These are phyloP conservation scores for Passer montanus DNA, from an alignment of 2,113 vertebrate genomes.

Conservation along the genomic window DNA sequence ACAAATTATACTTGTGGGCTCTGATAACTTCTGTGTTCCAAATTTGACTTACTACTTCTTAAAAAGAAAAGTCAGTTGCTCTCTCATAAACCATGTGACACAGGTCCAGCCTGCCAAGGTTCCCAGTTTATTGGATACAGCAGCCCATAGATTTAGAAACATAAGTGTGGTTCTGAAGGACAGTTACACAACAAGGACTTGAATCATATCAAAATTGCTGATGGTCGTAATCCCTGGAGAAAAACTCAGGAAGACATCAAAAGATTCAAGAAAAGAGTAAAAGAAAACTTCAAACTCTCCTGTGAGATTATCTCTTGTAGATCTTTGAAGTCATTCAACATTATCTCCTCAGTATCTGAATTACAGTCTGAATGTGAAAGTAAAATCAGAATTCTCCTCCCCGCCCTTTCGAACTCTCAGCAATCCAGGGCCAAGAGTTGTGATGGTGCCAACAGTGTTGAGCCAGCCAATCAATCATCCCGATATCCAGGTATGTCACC, in stretches of 20 bases:
- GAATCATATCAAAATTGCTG: neutral
- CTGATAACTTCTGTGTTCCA: neutral
- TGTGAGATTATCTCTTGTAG: neutral
- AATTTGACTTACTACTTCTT: neutral
- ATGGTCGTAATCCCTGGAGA: neutral
- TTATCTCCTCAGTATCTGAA: neutral
- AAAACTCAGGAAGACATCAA: neutral
- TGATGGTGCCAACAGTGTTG: accelerated
- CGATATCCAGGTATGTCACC: neutral
- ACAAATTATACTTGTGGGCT: neutral
- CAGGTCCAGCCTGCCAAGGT: neutral
- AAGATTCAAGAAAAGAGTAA: neutral
- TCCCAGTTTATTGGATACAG: neutral
- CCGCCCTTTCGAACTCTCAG: accelerated
- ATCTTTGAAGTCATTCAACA: neutral
- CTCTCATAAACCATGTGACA: neutral
- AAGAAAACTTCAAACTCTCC: neutral
- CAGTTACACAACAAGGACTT: neutral
- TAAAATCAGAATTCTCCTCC: neutral
- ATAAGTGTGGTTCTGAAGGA: neutral
- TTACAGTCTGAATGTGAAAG: neutral
- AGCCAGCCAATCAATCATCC: neutral
- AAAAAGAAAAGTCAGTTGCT: neutral
- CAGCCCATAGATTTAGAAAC: neutral
- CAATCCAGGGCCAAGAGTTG: neutral